Conservation (phyloP, 2,888 invertebrate species). For the Drosophila maculinotata region DNA sequence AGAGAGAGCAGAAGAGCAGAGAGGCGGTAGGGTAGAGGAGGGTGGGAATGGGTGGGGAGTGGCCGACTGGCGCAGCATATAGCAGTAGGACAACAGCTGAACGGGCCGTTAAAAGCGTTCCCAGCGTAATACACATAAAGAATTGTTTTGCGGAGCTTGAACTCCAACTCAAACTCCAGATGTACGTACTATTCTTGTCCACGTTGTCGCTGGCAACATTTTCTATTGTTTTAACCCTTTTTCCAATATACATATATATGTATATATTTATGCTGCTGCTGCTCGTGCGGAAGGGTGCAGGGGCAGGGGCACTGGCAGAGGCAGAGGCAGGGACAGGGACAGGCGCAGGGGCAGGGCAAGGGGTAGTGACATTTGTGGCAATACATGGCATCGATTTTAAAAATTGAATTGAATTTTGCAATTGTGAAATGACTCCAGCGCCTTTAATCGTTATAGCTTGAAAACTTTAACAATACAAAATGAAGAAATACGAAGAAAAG, state of each 20-base stretch:
- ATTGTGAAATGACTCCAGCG: slow-evolving; percentile 11
- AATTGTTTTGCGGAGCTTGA: slow-evolving; percentile 54
- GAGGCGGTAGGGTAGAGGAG: too few relatives aligned
- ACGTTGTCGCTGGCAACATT: slow-evolving; percentile 52
- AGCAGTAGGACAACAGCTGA: slow-evolving; percentile 64
- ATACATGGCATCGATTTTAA: slow-evolving; percentile 64
- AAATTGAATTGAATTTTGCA: slow-evolving; percentile 43
- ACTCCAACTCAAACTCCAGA: slow-evolving; percentile 14
- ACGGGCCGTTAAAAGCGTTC: slow-evolving; percentile 69
- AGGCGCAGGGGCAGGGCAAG: slow-evolving; percentile 3
- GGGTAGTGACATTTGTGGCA: slow-evolving; percentile 56
- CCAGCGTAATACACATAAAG: slow-evolving; percentile 72
- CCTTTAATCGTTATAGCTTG: slow-evolving; percentile 26
- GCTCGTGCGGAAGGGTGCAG: slow-evolving; percentile 34
- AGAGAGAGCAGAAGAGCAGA: slow-evolving; percentile 4
- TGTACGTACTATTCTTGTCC: too few relatives aligned
- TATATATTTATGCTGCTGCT: slow-evolving; percentile 27
- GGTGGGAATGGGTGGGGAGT: slow-evolving; percentile 19
- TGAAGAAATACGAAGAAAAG: not conserved
- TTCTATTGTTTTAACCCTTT: slow-evolving; percentile 79
- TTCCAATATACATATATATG: slow-evolving; percentile 24
- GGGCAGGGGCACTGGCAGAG: too few relatives aligned
- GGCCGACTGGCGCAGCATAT: slow-evolving; percentile 1
- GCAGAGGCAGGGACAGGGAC: slow-evolving; percentile 1
- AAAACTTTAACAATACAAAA: not conserved